Evolutionary conservation across 2,888 invertebrate genomes (phyloP), one percentile per base, ranked within the genome.

Genomic region (Seira musarum): DNA sequence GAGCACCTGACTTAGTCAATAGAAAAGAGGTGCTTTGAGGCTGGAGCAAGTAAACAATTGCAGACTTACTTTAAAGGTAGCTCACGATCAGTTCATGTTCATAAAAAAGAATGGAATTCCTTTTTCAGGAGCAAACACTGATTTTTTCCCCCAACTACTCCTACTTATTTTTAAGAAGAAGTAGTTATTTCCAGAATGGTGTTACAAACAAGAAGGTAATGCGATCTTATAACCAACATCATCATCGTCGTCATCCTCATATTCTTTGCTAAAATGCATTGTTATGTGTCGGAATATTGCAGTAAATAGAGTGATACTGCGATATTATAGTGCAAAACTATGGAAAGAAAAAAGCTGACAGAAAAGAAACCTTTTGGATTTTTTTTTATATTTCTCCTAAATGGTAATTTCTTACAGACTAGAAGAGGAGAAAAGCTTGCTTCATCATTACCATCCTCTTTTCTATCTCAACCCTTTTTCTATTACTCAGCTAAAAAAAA

Each of bases 141-240:
- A 60, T 60, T 60, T 21, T 60, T 60, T 60, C 21, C 60, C 21
- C n/a, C n/a, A n/a, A n/a, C n/a, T n/a, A n/a, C n/a, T 60, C 60
- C 60, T 21, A 40, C 60, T 3, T 60, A 2, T 60, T 60, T 21
- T 60, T 60, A 8, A 60, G 13, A 22, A 21, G 17, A 13, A 53
- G 53, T 53, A 60, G 60, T 60, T 60, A 21, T 60, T 60, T 60
- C 3, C 2, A 21, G 13, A 60, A 60, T 60, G 60, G 60, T n/a
- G 60, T 22, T 60, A 60, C 19, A 60, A 60, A 60, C 60, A 60
- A 60, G 60, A 60, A 21, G 60, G 60, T 21, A 60, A 60, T 60
- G 21, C 49, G 17, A 60, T 60, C 21, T 19, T 60, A 19, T n/a
- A 49, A 49, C 49, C 49, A 60, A 3, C 21, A 60, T 60, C 21